These are phyloP conservation scores for Falco punctatus DNA, from an alignment of 2,113 vertebrate genomes.

Conservation along the genomic window DNA sequence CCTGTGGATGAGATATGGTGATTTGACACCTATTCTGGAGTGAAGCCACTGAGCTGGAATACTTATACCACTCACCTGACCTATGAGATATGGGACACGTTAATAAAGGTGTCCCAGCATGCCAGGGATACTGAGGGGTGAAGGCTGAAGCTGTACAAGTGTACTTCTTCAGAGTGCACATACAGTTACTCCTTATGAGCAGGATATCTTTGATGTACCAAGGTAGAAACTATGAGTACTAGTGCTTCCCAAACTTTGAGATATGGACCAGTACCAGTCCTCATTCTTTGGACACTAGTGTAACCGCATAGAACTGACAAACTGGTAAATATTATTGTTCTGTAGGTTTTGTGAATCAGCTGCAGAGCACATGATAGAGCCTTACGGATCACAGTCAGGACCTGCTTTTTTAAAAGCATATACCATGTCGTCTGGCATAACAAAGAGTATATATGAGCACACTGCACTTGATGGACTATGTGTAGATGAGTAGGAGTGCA, in stretches of 20 bases:
- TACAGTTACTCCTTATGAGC: not conserved
- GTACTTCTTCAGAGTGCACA: not conserved
- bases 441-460: not conserved
- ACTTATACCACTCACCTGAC: not conserved
- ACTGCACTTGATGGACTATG: not conserved
- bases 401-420: not conserved
- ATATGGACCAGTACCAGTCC: not conserved
- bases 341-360: not conserved
- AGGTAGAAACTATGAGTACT: not conserved
- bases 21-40: not conserved
- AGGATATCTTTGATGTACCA: not conserved
- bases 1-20: not conserved
- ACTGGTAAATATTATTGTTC: not conserved
- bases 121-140: not conserved
- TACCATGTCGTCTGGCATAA: not conserved
- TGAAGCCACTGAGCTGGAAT: not conserved
- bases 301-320: not conserved
- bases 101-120: not conserved
- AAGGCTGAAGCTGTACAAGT: not conserved
- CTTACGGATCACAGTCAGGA: not conserved
- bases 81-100: not conserved
- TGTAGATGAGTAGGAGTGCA: not conserved
- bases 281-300: not conserved
- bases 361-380: not conserved
- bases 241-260: not conserved